Base-by-base conservation (phyloP, 2,888 invertebrate species). In the Vannuccia rotundouncinata region DNA sequence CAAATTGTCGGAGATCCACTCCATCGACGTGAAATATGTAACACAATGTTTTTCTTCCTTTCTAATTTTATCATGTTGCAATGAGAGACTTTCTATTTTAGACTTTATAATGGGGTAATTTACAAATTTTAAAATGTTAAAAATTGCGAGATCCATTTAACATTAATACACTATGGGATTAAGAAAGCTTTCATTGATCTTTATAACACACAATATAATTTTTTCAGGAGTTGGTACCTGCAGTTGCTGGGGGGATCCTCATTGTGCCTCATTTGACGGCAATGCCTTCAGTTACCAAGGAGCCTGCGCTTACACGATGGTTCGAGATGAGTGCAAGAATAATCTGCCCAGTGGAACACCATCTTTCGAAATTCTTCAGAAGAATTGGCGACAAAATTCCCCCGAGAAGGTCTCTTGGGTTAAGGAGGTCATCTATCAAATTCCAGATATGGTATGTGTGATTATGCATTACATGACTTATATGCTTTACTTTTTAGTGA, bases 231-330 rank as follows among this genome's bases (percentile, higher is more conserved):
- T 85, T 27, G 85, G 84, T 2, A 78, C 82, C 29, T 86, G 86
- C 79, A 60, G 83, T 0, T 86, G 85, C 81, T 86, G 85, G 81
- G 86, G 86, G 0, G 86, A 86, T 74, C 86, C 86, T 1, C 86
- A 86, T 81, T 86, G 86, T 80, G 28, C 82, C 2, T 83, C 84
- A 0, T 85, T 83, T 45, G 86, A 86, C 81, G 78, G 83, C 0
- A 80, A 79, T n/a, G 82, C 82, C 81, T 74, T 84, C 13, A 83
- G 84, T 81, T 85, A 83, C 83, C 85, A 86, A 82, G 86, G 86
- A 0, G 77, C 78, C 0, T 86, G 86, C 82, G 82, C 83, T 66
- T 86, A 86, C 81, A 79, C 83, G 1, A 83, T 86, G 85, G 82
- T 84, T 0, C 81, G 83, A 31, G 85, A 85, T 77, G 82, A 82